Conservation (phyloP, 2,797 vertebrate genomes). For the Peromyscus melanophrys region DNA sequence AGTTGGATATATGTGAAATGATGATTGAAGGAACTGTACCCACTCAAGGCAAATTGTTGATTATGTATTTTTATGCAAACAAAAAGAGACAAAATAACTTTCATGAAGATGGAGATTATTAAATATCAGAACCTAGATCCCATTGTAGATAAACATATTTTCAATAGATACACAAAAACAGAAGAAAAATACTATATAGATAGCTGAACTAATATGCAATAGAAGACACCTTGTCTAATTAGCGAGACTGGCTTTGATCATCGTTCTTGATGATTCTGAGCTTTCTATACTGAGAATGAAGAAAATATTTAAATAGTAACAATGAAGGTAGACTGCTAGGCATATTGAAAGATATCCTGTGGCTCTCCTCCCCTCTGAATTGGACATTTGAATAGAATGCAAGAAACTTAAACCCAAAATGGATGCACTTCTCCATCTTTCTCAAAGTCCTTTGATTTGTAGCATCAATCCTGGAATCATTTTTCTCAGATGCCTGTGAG, state of each 20-base stretch:
- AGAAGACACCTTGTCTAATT: conserved; percentile 6
- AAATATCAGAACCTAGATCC: not conserved
- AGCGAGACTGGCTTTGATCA: not conserved
- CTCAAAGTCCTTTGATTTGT: conserved; percentile 54
- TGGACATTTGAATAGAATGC: conserved; percentile 53
- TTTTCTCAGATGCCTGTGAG: conserved; percentile 70
- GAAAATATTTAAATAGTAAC: conserved; percentile 32
- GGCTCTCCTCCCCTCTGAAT: conserved; percentile 23
- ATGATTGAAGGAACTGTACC: not conserved
- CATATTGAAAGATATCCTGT: not conserved
- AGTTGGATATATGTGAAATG: not conserved
- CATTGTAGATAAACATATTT: conserved; percentile 50
- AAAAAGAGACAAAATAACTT: conserved; percentile 5
- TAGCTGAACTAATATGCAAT: not conserved
- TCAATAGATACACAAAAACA: not conserved
- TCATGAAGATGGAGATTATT: not conserved
- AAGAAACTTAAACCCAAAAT: conserved; percentile 62
- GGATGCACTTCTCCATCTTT: conserved; percentile 61
- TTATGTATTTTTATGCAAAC: conserved; percentile 30
- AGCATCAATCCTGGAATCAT: conserved; percentile 60
- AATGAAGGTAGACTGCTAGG: not conserved
- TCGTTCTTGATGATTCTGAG: not conserved
- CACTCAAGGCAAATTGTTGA: conserved; percentile 23
- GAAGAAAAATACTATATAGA: not conserved
- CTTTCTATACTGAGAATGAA: not conserved